Evolutionary conservation across 1,140 invertebrate genomes (phyloP).

Genomic region (Ctenoplectra terminalis): DNA sequence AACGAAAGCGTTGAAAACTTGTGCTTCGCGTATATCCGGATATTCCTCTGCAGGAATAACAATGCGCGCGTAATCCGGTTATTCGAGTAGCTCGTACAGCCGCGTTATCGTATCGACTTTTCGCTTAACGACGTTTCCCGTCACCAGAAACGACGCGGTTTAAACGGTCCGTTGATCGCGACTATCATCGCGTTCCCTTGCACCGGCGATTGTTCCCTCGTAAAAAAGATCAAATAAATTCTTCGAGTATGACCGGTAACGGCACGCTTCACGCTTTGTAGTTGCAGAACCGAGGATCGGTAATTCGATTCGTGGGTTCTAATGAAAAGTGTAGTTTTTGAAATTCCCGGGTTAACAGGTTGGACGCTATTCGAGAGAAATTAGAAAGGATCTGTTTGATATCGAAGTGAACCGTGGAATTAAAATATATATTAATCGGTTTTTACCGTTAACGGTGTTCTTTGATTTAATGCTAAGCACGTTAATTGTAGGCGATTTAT

Average conservation of each 20-base stretch:
- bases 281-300: no score
- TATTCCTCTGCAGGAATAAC: conserved; percentile 3
- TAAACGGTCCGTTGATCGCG: neutral
- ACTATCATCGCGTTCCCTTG: neutral
- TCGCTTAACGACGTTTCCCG: conserved; percentile 8
- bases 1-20: conserved; percentile 19
- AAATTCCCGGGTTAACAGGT: neutral
- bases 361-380: neutral
- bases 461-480: no score
- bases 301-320: neutral
- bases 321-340: neutral
- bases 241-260: neutral
- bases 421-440: no score
- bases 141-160: neutral
- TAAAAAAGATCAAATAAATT: neutral
- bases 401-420: no score
- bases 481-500: no score
- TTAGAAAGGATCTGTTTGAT: no score
- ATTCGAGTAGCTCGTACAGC: conserved; percentile 13
- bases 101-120: conserved; percentile 2
- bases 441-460: no score
- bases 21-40: neutral
- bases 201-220: neutral
- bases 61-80: conserved; percentile 14
- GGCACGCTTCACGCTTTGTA: no score